Evolutionary conservation across 2,888 invertebrate genomes (phyloP).

Genomic region (Chloroclystis v-ata): DNA sequence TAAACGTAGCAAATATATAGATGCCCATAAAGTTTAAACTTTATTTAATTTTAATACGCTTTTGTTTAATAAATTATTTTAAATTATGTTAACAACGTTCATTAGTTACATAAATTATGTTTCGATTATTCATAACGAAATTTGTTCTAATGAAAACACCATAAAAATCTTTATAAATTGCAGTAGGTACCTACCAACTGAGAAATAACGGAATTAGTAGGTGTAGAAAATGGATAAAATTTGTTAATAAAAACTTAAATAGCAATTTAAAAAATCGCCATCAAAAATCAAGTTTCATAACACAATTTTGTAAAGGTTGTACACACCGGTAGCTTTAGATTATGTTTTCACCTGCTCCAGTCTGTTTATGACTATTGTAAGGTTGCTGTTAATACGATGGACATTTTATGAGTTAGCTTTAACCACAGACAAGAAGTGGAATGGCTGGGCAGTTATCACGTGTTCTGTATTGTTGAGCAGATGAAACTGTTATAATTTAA

Average conservation of each 20-base stretch:
- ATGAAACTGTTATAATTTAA: no score
- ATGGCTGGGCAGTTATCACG: conserved; percentile 6
- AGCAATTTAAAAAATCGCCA: no score
- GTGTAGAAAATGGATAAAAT: no score
- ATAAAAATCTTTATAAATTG: conserved; percentile 10
- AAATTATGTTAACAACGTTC: conserved; percentile 8
- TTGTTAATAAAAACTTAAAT: no score
- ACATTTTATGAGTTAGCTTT: conserved; percentile 56
- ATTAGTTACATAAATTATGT: conserved; percentile 9
- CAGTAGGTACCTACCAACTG: background rate
- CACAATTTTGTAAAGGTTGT: conserved; percentile 51
- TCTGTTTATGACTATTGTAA: conserved; percentile 62
- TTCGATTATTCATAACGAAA: conserved; percentile 12
- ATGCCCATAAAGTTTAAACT: conserved; percentile 23
- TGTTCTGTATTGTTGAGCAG: no score
- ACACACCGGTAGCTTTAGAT: conserved; percentile 66
- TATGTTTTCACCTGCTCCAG: conserved; percentile 73
- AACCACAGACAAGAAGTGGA: conserved; percentile 15
- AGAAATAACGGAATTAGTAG: background rate
- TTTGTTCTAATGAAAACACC: conserved; percentile 1
- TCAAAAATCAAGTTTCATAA: conserved; percentile 23
- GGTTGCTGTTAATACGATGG: conserved; percentile 55
- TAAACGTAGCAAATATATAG: conserved; percentile 9
- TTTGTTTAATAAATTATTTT: conserved; percentile 5
- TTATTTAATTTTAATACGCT: conserved; percentile 15